Evolutionary conservation across 2,888 invertebrate genomes (phyloP).

Genomic region (Xylota sylvarum): DNA sequence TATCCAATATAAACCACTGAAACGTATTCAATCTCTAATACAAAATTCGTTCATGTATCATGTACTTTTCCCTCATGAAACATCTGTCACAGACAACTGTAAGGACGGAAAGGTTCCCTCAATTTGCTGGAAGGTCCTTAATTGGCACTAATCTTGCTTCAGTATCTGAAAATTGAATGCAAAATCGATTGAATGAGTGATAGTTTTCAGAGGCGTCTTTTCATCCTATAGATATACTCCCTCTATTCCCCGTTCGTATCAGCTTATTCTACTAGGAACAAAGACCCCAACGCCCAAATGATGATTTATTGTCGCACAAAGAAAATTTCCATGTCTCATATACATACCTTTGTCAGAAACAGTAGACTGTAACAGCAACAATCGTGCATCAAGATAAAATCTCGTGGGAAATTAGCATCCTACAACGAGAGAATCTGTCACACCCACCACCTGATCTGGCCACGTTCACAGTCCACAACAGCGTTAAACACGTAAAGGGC

Average conservation of each 20-base stretch:
- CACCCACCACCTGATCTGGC: slow-evolving; percentile 26
- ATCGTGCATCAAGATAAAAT: slow-evolving; percentile 59
- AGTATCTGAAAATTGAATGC: background rate
- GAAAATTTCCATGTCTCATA: slow-evolving; percentile 28
- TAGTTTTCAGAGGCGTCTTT: background rate
- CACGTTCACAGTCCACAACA: slow-evolving; percentile 18
- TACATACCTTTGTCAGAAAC: slow-evolving; percentile 26
- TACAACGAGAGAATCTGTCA: slow-evolving; percentile 59
- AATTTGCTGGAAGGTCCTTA: background rate
- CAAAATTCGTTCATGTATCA: too few species aligned
- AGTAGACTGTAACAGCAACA: slow-evolving; percentile 19
- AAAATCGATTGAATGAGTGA: background rate
- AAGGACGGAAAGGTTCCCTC: background rate
- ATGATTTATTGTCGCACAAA: slow-evolving; percentile 36
- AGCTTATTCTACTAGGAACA: background rate
- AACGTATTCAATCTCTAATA: too few species aligned
- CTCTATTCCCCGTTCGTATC: background rate
- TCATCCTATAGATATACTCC: background rate
- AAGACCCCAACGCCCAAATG: slow-evolving; percentile 8
- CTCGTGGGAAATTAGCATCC: slow-evolving; percentile 74
- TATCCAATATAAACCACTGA: too few species aligned
- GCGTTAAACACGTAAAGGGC: slow-evolving; percentile 22
- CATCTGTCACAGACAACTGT: too few species aligned
- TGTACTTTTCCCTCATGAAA: too few species aligned
- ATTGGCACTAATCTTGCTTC: background rate